phyloP scores from a whole-genome alignment of 1,140 invertebrate genomes.

The Melipona quadrifasciata region DNA sequence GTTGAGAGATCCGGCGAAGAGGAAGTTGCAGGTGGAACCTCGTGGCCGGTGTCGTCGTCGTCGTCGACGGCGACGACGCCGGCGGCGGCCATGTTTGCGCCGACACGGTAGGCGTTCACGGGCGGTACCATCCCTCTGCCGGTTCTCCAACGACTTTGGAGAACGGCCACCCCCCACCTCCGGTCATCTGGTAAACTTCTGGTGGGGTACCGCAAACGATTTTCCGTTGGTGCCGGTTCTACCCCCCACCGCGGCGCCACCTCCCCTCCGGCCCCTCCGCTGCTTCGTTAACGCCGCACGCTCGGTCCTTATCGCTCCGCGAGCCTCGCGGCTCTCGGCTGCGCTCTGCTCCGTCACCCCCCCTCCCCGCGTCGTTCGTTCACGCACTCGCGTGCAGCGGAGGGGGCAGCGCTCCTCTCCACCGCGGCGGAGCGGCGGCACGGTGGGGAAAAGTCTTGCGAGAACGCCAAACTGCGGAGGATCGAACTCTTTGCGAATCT shows the following conservation, averaged over 20 bases:
- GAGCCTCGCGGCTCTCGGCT: conserved; percentile 5
- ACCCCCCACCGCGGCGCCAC: conserved; percentile 25
- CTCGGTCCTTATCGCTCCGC: not conserved
- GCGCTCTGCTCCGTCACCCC: conserved; percentile 12
- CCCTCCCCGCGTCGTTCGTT: conserved; percentile 11
- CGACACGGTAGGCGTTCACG: conserved; percentile 79
- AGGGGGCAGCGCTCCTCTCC: conserved; percentile 30
- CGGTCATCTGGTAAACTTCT: conserved; percentile 29
- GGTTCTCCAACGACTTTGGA: conserved; percentile 76
- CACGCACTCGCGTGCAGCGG: not conserved
- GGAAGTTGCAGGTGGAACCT: not conserved
- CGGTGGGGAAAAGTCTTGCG: conserved; percentile 54
- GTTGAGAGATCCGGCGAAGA: not conserved
- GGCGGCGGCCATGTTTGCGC: conserved; percentile 81
- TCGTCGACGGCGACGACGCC: conserved; percentile 22
- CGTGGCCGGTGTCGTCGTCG: conserved; percentile 17
- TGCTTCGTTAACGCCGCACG: not conserved
- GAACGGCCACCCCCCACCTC: conserved; percentile 70
- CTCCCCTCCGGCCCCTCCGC: conserved; percentile 20
- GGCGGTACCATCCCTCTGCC: conserved; percentile 56
- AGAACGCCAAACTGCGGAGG: conserved; percentile 54
- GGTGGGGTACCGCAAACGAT: conserved; percentile 66
- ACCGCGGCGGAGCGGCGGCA: not conserved
- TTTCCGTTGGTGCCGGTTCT: conserved; percentile 73
- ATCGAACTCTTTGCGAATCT: conserved; percentile 54